A percentile compares a stretch with the other conserved stretches of the same genome.
phyloP scores from a whole-genome alignment of 2,797 vertebrate species.

The Phataginus tricuspis region DNA sequence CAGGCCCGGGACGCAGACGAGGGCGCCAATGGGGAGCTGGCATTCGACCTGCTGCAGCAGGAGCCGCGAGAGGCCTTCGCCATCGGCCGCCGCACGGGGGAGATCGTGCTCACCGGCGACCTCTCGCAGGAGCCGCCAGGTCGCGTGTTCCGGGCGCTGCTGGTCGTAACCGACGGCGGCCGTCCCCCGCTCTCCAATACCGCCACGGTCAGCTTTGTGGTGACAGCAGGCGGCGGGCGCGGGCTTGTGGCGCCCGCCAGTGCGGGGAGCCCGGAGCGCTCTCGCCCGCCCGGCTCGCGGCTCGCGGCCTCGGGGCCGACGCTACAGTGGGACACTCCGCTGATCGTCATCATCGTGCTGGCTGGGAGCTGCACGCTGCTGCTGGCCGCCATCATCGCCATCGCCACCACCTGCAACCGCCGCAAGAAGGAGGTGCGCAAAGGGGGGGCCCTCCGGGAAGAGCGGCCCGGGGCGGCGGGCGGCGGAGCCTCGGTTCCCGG shows the following conservation, averaged over 20 bases:
- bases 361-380: slow-evolving; percentile 96
- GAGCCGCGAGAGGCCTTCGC: slow-evolving; percentile 90
- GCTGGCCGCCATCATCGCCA: slow-evolving; percentile 94
- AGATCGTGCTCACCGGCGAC: slow-evolving; percentile 91
- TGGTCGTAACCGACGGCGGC: slow-evolving; percentile 92
- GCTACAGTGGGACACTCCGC: slow-evolving; percentile 93
- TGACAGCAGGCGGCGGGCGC: slow-evolving; percentile 90
- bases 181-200: slow-evolving; percentile 91
- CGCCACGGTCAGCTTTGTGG: slow-evolving; percentile 91
- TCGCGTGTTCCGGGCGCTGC: slow-evolving; percentile 90
- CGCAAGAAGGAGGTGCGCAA: slow-evolving; percentile 90
- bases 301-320: slow-evolving; percentile 85
- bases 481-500: slow-evolving; percentile 79
- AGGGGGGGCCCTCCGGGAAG: slow-evolving; percentile 86
- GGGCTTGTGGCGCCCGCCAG: slow-evolving; percentile 84
- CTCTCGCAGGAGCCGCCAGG: slow-evolving; percentile 91
- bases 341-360: slow-evolving; percentile 94
- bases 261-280: slow-evolving; percentile 83
- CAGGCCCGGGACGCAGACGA: slow-evolving; percentile 94
- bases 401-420: slow-evolving; percentile 94
- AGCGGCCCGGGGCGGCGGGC: slow-evolving; percentile 88
- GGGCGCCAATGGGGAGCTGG: slow-evolving; percentile 92
- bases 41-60: slow-evolving; percentile 90
- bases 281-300: slow-evolving; percentile 81
- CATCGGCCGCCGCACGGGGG: slow-evolving; percentile 92